Conservation (phyloP, 2,888 invertebrate species). For the Shargacucullia verbasci region DNA sequence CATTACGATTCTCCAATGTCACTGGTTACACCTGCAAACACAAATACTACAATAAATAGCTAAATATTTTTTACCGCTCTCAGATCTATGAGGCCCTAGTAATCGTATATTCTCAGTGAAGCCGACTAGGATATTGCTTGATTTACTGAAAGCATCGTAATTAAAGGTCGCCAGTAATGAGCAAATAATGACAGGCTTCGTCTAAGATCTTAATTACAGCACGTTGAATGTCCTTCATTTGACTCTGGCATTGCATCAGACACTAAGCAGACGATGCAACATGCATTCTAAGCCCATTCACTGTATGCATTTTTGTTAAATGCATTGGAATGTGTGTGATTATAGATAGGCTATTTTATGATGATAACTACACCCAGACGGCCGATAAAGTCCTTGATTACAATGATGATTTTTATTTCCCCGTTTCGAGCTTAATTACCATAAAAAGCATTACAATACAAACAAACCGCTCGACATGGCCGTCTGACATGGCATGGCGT, state of each 20-base stretch:
- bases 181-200: constrained; percentile 21
- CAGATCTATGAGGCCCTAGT: not conserved
- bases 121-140: constrained; percentile 2
- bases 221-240: constrained; percentile 7
- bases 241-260: constrained; percentile 4
- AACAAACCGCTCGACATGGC: constrained; percentile 33
- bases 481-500: constrained; percentile 40
- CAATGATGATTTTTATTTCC: constrained; percentile 30
- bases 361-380: constrained; percentile 2
- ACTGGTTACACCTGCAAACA: constrained; percentile 21
- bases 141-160: not conserved
- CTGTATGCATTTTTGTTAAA: not conserved
- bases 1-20: constrained; percentile 38
- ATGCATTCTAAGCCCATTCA: not conserved
- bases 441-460: constrained; percentile 44
- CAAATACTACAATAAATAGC: constrained; percentile 5
- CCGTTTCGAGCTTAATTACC: constrained; percentile 37
- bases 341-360: not conserved
- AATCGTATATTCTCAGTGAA: not conserved
- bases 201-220: not conserved
- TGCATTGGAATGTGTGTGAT: not conserved
- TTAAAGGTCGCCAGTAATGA: constrained; percentile 24
- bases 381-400: constrained; percentile 16
- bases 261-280: not conserved
- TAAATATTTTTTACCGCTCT: not conserved